These are phyloP conservation scores for Neoniphon sammara DNA, from an alignment of 2,797 vertebrate genomes.

Conservation along the genomic window DNA sequence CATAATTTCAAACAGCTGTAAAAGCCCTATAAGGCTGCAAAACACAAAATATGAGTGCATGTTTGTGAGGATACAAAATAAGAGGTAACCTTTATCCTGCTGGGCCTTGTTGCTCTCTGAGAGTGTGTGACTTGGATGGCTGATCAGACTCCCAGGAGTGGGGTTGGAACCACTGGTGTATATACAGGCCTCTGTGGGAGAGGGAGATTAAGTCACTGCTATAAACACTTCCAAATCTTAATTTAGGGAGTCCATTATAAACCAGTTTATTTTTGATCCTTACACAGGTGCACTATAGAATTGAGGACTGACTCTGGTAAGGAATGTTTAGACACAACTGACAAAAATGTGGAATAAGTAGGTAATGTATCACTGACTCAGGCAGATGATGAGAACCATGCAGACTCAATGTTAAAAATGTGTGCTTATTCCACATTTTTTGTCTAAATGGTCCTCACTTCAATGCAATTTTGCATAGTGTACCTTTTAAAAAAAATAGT, in stretches of 20 bases:
- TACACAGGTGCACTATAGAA: no score
- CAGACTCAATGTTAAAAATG: no score
- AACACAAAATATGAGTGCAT: neutral
- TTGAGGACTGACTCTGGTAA: no score
- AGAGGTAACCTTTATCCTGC: conserved; percentile 36
- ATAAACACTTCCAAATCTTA: neutral
- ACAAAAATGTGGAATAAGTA: neutral
- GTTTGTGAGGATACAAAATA: neutral
- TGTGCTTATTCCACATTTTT: no score
- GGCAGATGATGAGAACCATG: no score
- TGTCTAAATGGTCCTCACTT: no score
- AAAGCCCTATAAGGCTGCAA: neutral
- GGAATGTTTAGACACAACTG: no score
- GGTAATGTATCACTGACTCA: neutral
- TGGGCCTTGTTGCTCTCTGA: conserved; percentile 31
- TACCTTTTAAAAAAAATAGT: neutral
- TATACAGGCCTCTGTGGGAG: conserved; percentile 36
- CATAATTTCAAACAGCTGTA: neutral
- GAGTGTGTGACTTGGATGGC: conserved; percentile 8
- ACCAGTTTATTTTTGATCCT: no score
- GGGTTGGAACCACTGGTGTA: conserved; percentile 28
- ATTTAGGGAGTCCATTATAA: no score
- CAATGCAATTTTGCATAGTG: neutral
- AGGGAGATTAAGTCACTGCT: neutral
- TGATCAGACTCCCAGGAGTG: conserved; percentile 5